Conservation (phyloP, 2,888 invertebrate genomes). For the Iselma pallidipennis region DNA sequence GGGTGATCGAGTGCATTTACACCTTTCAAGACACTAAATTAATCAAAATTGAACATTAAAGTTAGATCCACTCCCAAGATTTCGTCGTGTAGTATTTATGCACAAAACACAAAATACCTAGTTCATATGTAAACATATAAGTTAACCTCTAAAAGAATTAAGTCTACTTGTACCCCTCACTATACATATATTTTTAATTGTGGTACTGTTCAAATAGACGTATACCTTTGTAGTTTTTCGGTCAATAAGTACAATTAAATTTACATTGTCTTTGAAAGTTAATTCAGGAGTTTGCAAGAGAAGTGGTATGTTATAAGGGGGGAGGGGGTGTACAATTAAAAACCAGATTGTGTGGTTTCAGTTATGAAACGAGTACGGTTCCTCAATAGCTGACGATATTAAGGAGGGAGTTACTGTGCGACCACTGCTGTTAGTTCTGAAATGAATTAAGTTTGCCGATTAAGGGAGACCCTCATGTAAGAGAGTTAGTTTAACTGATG, state of each 20-base stretch:
- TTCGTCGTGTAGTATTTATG: too few species aligned
- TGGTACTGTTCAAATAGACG: too few species aligned
- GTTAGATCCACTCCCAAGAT: too few species aligned
- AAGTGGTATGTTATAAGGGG: background rate
- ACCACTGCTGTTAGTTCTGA: slow-evolving; percentile 39
- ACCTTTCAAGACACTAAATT: too few species aligned
- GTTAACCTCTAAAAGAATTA: too few species aligned
- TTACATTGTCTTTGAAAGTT: background rate
- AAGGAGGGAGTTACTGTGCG: slow-evolving; percentile 27
- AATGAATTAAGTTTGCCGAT: slow-evolving; percentile 52
- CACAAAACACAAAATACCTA: too few species aligned
- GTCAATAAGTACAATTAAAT: too few species aligned
- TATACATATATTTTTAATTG: too few species aligned
- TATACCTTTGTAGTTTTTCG: background rate
- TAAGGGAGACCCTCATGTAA: slow-evolving; percentile 44
- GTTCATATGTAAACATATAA: too few species aligned
- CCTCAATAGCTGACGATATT: slow-evolving; percentile 25
- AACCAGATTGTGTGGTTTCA: background rate
- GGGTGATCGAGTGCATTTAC: too few species aligned
- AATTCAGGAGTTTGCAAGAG: background rate
- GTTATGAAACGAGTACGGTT: slow-evolving; percentile 8
- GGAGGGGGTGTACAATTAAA: background rate
- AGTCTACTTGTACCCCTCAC: too few species aligned
- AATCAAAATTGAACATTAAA: too few species aligned
- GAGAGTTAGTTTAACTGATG: slow-evolving; percentile 40